These are phyloP conservation scores for Microplitis mediator DNA, from an alignment of 1,140 invertebrate genomes.

Conservation along the genomic window DNA sequence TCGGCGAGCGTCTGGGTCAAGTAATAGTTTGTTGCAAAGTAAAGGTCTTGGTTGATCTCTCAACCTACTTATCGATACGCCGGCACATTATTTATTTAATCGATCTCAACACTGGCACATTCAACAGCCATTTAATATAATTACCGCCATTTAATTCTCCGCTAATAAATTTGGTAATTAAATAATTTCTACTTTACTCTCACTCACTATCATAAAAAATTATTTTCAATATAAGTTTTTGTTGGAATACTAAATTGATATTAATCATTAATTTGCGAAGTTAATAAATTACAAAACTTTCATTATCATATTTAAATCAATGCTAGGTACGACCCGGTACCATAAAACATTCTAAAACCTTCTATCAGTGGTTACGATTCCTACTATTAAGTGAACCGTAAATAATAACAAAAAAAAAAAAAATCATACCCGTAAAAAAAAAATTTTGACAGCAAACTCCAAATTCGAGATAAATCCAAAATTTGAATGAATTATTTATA, in stretches of 20 bases:
- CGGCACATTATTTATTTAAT: conserved; percentile 37
- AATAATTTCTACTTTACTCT: too few relatives aligned
- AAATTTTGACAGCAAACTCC: too few relatives aligned
- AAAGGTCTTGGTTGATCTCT: conserved; percentile 31
- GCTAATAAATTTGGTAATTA: too few relatives aligned
- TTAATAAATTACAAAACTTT: neutral
- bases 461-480: too few relatives aligned
- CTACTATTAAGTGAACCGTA: neutral
- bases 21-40: conserved; percentile 30
- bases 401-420: neutral
- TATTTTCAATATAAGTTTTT: too few relatives aligned
- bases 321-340: neutral
- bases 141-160: too few relatives aligned
- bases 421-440: too few relatives aligned
- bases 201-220: too few relatives aligned
- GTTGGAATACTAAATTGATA: too few relatives aligned
- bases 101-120: neutral
- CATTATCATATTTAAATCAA: neutral
- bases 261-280: too few relatives aligned
- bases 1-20: conserved; percentile 35
- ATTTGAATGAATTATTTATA: too few relatives aligned
- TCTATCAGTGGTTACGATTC: neutral
- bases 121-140: too few relatives aligned
- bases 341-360: neutral
- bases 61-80: conserved; percentile 42